These are phyloP conservation scores for Diplolepis rosae DNA, from an alignment of 2,888 invertebrate species.

Conservation along the genomic window DNA sequence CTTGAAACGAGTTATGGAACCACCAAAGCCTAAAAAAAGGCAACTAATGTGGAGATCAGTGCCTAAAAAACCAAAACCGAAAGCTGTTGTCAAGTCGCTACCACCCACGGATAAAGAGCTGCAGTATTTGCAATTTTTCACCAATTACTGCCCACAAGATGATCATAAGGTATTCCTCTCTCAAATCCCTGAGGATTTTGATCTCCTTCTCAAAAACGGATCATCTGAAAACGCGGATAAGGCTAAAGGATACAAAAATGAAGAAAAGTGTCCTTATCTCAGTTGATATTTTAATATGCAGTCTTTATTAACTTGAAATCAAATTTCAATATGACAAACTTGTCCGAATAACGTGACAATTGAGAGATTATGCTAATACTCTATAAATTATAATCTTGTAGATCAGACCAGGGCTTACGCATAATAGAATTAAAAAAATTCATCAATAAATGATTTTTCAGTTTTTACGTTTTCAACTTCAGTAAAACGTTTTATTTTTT, in stretches of 20 bases:
- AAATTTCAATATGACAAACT: too few species aligned
- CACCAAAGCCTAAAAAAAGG: slow-evolving; percentile 54
- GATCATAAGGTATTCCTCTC: neutral
- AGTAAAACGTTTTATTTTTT: too few species aligned
- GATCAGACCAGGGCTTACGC: too few species aligned
- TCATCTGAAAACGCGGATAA: neutral
- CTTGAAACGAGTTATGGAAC: slow-evolving; percentile 65
- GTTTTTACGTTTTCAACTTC: too few species aligned
- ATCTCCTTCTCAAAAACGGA: neutral
- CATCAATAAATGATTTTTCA: too few species aligned
- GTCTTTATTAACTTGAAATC: neutral
- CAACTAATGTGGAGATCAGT: slow-evolving; percentile 57
- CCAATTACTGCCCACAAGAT: slow-evolving; percentile 50
- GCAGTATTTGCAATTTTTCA: slow-evolving; percentile 61
- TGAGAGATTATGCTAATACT: too few species aligned
- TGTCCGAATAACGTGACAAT: too few species aligned
- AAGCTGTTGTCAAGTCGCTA: slow-evolving; percentile 43
- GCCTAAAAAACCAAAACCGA: slow-evolving; percentile 47
- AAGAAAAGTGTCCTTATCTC: neutral
- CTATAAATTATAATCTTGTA: too few species aligned
- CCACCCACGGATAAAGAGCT: slow-evolving; percentile 60
- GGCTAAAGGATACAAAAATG: neutral
- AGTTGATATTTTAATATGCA: neutral
- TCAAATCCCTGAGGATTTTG: neutral
- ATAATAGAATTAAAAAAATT: too few species aligned